Conservation (phyloP, 2,113 vertebrate genomes). For the Stigmatopora nigra region DNA sequence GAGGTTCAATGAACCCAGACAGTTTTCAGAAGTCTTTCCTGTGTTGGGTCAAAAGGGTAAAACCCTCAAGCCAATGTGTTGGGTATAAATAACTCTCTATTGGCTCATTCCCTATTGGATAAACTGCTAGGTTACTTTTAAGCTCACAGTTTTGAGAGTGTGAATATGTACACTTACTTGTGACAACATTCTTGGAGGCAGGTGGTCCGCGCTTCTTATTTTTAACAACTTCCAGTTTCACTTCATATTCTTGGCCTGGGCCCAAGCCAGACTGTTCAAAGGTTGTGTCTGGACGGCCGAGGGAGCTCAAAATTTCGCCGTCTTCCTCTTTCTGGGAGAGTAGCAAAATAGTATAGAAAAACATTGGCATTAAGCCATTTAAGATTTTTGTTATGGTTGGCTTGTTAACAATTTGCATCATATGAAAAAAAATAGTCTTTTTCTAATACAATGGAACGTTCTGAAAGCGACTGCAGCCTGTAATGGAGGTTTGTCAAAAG, state of each 20-base stretch:
- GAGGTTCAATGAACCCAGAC: not conserved
- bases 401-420: slow-evolving; percentile 19
- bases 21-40: not conserved
- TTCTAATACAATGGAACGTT: slow-evolving; percentile 25
- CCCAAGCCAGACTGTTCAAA: slow-evolving; percentile 88
- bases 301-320: slow-evolving; percentile 82
- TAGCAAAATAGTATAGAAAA: slow-evolving; percentile 1
- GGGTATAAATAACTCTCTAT: no score
- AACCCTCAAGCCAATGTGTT: no score
- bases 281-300: slow-evolving; percentile 81
- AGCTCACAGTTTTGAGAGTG: no score
- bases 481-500: slow-evolving; percentile 5
- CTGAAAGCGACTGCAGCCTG: slow-evolving; percentile 5
- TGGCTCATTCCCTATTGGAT: no score
- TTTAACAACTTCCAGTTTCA: slow-evolving; percentile 89
- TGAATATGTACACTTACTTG: slow-evolving; percentile 74
- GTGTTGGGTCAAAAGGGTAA: not conserved
- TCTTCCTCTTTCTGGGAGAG: slow-evolving; percentile 89
- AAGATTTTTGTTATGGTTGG: not conserved
- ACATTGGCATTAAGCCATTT: no score
- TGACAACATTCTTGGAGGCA: slow-evolving; percentile 79
- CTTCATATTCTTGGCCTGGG: slow-evolving; percentile 93
- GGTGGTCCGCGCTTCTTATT: slow-evolving; percentile 88
- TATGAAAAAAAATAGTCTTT: slow-evolving; percentile 20
- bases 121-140: no score